Evolutionary conservation across 2,888 invertebrate genomes (phyloP), one percentile per base, ranked within the genome.

Genomic region (Folsomia manolachei): DNA sequence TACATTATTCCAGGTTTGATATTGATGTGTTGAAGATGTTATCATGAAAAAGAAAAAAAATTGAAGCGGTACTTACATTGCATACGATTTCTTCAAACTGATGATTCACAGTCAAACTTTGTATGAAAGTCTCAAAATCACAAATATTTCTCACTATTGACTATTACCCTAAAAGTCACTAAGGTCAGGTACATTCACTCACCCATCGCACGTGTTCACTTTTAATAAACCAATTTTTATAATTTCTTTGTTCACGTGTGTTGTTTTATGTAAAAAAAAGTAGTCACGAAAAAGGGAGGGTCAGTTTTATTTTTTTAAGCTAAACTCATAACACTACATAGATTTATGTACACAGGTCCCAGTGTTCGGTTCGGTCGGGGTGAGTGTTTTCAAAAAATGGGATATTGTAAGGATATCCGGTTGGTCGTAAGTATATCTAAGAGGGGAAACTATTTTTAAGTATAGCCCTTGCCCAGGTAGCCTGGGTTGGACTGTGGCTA

Each of bases 401-500:
- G 56, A 56, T 56, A 7, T n/a, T 56, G 56, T n/a, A 21, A 56
- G 56, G 18, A 56, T 56, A 56, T 56, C 56, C 56, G 56, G 56
- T 21, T 4, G 4, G n/a, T 39, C 39, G 39, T 4, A 39, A 39
- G 39, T 9, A 39, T 9, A 39, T 14, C 39, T 9, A 60, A n/a
- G 60, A 60, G n/a, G 60, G 60, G 60, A 60, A n/a, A n/a, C n/a
- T n/a, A n/a, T n/a, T n/a, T n/a, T n/a, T n/a, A n/a, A n/a, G n/a
- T n/a, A 14, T 39, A 39, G 39, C 39, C 39, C 39, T 14, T 39
- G 4, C 39, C n/a, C n/a, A n/a, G n/a, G n/a, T n/a, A n/a, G n/a
- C n/a, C n/a, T n/a, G n/a, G n/a, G n/a, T n/a, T 18, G 51, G 51
- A 9, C 51, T 19, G 21, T 18, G 11, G 56, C 56, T 56, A 53